Base-by-base conservation (phyloP, 2,113 vertebrate genomes). In the Muntiacus muntjak region DNA sequence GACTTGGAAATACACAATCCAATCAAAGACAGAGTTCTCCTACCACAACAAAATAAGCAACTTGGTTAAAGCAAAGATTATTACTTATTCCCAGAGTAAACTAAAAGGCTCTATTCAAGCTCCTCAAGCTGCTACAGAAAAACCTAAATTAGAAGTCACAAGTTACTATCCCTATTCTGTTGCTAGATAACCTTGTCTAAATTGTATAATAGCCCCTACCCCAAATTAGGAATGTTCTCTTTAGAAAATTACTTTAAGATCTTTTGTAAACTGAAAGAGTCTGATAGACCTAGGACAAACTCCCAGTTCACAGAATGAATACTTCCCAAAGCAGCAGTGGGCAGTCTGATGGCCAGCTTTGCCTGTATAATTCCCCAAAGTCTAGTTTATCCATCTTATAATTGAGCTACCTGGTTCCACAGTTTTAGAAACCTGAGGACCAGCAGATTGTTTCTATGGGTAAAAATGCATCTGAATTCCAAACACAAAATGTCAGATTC, bases 21-120 rank as follows among this genome's bases (percentile, higher is more conserved):
- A 93, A 62, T 93, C 36, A 86, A 83, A 96, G 33, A 28, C 54
- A 83, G 85, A 71, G 50, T 60, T 19, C 7, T 91, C 74, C n/a
- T 33, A 84, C 30, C 55, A 88, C n/a, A 97, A 93, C 83, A 96
- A 98, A 97, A 91, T 64, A 88, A 97, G 57, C 71, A 83, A 96
- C 50, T 91, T 55, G 40, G 54, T 78, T 76, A 54, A 94, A 67
- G 89, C 43, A 87, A 91, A 96, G 91, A 94, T n/a, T 40, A 85
- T 55, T 87, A 87, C 6, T 50, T 74, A 89, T 89, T 94, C 17
- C 54, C 55, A 58, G 58, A 94, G 62, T 84, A 91, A 64, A 96
- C 36, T 30, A 90, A 96, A 92, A 96, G 74, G 11, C 30, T 93
- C 74, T 54, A 79, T 33, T 96, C 40, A 33, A 60, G 92, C 87